Conservation (phyloP, 2,888 invertebrate species). For the Creontiades dilutus region DNA sequence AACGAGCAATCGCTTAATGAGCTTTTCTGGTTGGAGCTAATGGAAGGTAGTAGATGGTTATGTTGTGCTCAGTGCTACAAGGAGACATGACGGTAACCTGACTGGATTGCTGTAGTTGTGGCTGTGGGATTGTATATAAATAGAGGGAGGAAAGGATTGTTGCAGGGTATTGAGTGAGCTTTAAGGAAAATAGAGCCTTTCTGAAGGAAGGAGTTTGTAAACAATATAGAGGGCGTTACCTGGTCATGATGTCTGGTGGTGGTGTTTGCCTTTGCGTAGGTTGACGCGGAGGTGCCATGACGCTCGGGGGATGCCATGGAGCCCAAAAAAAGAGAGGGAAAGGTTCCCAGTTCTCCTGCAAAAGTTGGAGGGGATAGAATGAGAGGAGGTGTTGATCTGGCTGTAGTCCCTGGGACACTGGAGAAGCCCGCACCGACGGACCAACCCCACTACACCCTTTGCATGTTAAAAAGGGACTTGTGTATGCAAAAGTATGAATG, state of each 20-base stretch:
- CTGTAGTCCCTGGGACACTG: conserved; percentile 77
- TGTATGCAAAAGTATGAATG: conserved; percentile 77
- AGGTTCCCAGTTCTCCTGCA: conserved; percentile 71
- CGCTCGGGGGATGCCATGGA: neutral
- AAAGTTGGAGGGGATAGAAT: conserved; percentile 62
- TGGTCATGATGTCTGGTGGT: conserved; percentile 31
- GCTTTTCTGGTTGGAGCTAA: conserved; percentile 20
- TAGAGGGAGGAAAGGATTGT: neutral
- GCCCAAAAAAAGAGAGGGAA: conserved; percentile 75
- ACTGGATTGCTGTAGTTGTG: neutral
- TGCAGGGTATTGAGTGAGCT: neutral
- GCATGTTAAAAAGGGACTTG: conserved; percentile 77
- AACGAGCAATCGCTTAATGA: conserved; percentile 37
- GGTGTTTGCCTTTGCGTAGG: conserved; percentile 11
- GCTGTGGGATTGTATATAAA: neutral
- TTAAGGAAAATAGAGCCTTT: neutral
- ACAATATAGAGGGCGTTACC: conserved; percentile 52
- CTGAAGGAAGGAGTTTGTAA: conserved; percentile 6
- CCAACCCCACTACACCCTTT: conserved; percentile 76
- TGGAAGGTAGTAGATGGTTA: conserved; percentile 24
- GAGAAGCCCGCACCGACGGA: conserved; percentile 77
- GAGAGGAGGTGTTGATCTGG: conserved; percentile 77
- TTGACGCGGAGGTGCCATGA: conserved; percentile 57
- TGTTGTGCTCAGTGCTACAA: neutral
- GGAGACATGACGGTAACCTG: neutral